Base-by-base conservation (phyloP, 2,797 vertebrate species). In the Neopelma chrysocephalum region DNA sequence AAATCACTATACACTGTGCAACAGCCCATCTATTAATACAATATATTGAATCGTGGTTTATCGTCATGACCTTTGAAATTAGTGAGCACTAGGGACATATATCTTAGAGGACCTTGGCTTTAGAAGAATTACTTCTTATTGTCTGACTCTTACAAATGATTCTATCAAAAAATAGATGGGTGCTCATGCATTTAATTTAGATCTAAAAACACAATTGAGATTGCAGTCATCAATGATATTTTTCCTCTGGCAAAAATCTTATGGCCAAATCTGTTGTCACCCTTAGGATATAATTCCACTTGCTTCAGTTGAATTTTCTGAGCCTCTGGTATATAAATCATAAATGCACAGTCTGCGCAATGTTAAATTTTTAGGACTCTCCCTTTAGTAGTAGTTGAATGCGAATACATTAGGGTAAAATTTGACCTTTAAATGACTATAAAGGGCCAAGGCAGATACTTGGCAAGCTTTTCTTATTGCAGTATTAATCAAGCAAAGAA, bases 401-500 rank as follows among this genome's bases (percentile, higher is more conserved):
- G 42, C 87, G 82, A 92, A 91, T 85, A 70, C 7, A 0, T 83
- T 61, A 86, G 82, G 82, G 83, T 81, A 96, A 90, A 93, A 90
- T 90, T 48, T 77, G 75, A 88, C 89, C 89, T 93, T 93, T 92
- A 92, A 89, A 94, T 88, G 7, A 89, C 71, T 94, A 11, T 93
- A 72, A 94, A 96, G 79, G 94, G 84, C 77, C 77, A 91, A 89
- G 78, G 57, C 62, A 95, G 92, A 81, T 91, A 88, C 87, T 96
- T 96, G 76, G 75, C 82, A 96, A 94, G 92, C 93, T 92, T 94
- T 94, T 95, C 92, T 87, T 96, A 93, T 82, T 93, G 76, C 72
- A 96, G 31, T 90, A 96, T 96, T 97, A 97, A 96, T 97, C 93
- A 97, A 97, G 96, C 94, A 95, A 94, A 94, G 94, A 96, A 93